phyloP scores from a whole-genome alignment of 2,797 vertebrate species.

The Crocodylus rhombifer region DNA sequence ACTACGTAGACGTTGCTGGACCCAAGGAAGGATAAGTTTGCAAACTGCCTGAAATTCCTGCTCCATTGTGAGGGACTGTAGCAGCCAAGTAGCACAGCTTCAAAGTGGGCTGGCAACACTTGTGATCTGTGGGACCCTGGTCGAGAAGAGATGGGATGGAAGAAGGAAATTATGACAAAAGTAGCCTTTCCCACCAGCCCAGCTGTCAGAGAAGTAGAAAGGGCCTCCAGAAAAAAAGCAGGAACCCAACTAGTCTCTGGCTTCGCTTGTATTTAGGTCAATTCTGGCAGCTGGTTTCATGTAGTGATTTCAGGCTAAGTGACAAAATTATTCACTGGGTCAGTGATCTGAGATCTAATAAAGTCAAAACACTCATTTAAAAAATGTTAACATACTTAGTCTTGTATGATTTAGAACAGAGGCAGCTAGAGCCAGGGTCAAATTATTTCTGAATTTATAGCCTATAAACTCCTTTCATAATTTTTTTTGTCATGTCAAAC shows the following conservation, averaged over 20 bases:
- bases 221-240: not conserved
- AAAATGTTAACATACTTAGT: not conserved
- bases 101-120: not conserved
- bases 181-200: constrained; percentile 36
- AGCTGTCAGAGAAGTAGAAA: not conserved
- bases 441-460: not conserved
- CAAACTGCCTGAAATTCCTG: constrained; percentile 25
- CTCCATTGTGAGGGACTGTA: not conserved
- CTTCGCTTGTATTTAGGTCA: not conserved
- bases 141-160: constrained; percentile 48
- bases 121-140: not conserved
- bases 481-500: not conserved
- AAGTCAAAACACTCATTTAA: not conserved
- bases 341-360: not conserved
- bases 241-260: not conserved
- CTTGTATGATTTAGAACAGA: constrained; percentile 29
- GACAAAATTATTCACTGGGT: not conserved
- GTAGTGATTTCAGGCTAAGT: not conserved
- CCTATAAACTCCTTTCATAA: not conserved
- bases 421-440: not conserved
- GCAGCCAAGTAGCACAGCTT: not conserved
- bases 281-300: not conserved
- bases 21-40: not conserved
- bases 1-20: not conserved
- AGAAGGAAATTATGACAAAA: constrained; percentile 13